A percentile compares a stretch with the other conserved stretches of the same genome.
These are phyloP conservation scores for Daphoenositta chrysoptera DNA, from an alignment of 2,113 vertebrate genomes.

Conservation along the genomic window DNA sequence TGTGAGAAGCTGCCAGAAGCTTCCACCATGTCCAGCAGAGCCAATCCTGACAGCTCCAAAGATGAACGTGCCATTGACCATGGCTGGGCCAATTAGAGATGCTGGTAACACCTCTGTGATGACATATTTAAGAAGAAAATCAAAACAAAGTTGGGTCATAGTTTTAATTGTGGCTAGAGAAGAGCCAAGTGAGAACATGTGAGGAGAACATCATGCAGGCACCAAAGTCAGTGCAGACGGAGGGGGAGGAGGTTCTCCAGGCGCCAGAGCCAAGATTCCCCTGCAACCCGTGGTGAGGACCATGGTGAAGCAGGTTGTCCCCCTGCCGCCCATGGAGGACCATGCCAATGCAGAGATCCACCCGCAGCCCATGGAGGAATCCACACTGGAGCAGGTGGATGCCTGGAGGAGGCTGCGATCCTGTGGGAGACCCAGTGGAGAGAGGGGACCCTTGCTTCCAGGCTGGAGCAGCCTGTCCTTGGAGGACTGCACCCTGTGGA, in stretches of 20 bases:
- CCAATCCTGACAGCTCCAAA: neutral
- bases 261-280: rapidly evolving
- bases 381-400: rapidly evolving
- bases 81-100: neutral
- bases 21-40: neutral
- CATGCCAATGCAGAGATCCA: neutral
- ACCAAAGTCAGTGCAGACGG: neutral
- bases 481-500: neutral
- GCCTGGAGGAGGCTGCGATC: neutral
- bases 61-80: rapidly evolving
- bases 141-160: neutral
- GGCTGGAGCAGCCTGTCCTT: neutral
- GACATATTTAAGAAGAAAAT: neutral
- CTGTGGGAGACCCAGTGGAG: neutral
- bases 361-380: rapidly evolving
- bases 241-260: neutral
- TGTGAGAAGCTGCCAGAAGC: neutral
- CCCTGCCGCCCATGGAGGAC: neutral
- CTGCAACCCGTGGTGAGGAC: neutral
- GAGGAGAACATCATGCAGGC: neutral
- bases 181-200: neutral
- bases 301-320: neutral
- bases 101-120: neutral
- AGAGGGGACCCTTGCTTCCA: neutral
- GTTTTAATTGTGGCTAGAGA: neutral